These are phyloP conservation scores for Ephialtes manifestator DNA, from an alignment of 2,888 invertebrate species.

Conservation along the genomic window DNA sequence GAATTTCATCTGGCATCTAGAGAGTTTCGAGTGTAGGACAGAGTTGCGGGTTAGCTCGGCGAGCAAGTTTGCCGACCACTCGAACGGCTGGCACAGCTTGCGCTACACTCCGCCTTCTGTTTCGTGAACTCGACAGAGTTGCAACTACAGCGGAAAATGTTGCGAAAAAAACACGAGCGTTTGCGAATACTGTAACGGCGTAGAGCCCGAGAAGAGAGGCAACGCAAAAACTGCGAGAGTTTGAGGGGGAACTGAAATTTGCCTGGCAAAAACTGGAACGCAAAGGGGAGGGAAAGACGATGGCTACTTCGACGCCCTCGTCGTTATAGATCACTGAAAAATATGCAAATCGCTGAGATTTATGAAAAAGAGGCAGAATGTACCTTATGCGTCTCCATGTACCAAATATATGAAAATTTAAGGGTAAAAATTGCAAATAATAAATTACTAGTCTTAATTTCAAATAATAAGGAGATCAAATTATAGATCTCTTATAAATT, in stretches of 20 bases:
- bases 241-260: conserved; percentile 16
- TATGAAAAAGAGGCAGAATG: neutral
- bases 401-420: neutral
- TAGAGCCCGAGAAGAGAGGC: neutral
- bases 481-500: no score
- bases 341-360: neutral
- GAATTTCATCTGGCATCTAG: conserved; percentile 13
- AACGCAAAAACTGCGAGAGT: conserved; percentile 7
- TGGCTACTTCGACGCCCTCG: neutral
- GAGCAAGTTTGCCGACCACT: conserved; percentile 47
- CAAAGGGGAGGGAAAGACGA: conserved; percentile 1
- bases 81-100: conserved; percentile 7
- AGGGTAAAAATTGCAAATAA: neutral
- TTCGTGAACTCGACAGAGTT: neutral
- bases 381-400: neutral
- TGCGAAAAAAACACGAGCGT: conserved; percentile 13
- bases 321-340: conserved; percentile 20
- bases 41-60: neutral
- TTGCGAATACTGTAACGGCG: conserved; percentile 10
- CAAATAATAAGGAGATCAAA: no score
- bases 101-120: conserved; percentile 20
- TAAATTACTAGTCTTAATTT: neutral
- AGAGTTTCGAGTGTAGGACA: neutral
- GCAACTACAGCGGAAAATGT: neutral
- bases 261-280: neutral